Evolutionary conservation across 2,888 invertebrate genomes (phyloP).

Genomic region (Rotaria magnacalcarata): DNA sequence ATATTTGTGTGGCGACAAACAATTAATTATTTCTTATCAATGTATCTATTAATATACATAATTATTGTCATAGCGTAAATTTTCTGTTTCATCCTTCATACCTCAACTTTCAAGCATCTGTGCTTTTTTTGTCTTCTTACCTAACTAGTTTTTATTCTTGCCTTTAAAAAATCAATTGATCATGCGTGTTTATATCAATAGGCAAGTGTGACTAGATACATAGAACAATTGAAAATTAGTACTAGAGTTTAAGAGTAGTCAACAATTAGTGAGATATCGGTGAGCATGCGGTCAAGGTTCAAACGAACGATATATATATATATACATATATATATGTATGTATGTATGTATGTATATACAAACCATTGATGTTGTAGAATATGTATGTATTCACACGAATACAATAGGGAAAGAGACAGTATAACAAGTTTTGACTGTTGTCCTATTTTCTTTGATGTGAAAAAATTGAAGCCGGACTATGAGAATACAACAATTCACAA

Average conservation of each 20-base stretch:
- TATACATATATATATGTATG: no score
- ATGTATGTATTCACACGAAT: background rate
- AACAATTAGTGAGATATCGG: background rate
- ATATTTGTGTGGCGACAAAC: background rate
- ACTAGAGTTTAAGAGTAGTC: background rate
- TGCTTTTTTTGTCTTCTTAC: background rate
- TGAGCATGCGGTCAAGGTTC: background rate
- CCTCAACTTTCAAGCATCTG: background rate
- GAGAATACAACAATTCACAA: slow-evolving; percentile 4
- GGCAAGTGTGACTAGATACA: background rate
- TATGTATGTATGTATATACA: no score
- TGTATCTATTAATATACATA: background rate
- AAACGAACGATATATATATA: background rate
- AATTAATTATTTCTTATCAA: background rate
- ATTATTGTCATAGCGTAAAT: background rate
- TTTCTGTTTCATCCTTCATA: background rate
- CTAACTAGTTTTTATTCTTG: background rate
- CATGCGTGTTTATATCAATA: background rate
- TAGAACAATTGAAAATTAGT: background rate
- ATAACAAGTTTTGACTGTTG: slow-evolving; percentile 17
- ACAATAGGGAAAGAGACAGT: background rate
- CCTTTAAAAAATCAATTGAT: background rate
- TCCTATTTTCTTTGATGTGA: background rate
- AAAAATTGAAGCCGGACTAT: background rate
- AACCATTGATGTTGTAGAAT: background rate